phyloP scores from a whole-genome alignment of 1,140 invertebrate species.

The Drosophila eugracilis region DNA sequence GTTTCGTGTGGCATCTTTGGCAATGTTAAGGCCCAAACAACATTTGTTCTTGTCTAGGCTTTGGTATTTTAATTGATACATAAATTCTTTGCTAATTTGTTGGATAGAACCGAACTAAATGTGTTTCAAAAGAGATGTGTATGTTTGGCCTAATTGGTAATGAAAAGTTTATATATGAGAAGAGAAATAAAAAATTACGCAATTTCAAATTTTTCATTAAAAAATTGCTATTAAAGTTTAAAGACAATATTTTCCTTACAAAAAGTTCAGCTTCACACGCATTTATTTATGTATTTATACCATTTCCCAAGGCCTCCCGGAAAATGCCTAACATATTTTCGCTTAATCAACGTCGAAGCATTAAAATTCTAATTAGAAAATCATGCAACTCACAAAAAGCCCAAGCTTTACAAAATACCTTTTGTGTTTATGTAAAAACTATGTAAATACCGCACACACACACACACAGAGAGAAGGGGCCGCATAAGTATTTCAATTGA shows the following conservation, averaged over 20 bases:
- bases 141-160: conserved; percentile 27
- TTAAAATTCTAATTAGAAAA: conserved; percentile 65
- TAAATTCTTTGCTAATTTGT: conserved; percentile 66
- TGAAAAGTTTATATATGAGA: background rate
- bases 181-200: conserved; percentile 18
- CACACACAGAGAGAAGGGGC: conserved; percentile 28
- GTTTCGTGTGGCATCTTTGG: conserved; percentile 62
- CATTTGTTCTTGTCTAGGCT: conserved; percentile 58
- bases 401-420: conserved; percentile 44
- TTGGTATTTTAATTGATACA: conserved; percentile 71
- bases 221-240: conserved; percentile 6
- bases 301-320: conserved; percentile 22
- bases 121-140: conserved; percentile 14
- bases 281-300: background rate
- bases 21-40: conserved; percentile 40
- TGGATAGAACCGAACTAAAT: conserved; percentile 12
- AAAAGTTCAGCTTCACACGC: conserved; percentile 6
- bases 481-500: conserved; percentile 36
- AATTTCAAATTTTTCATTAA: conserved; percentile 9
- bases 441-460: conserved; percentile 44
- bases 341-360: conserved; percentile 38
- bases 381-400: conserved; percentile 39
- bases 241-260: conserved; percentile 5
- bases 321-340: conserved; percentile 47
- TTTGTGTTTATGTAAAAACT: conserved; percentile 58